A percentile compares a stretch with the other conserved stretches of the same genome.
Conservation (phyloP, 2,113 vertebrate species). For the Grantiella picta region DNA sequence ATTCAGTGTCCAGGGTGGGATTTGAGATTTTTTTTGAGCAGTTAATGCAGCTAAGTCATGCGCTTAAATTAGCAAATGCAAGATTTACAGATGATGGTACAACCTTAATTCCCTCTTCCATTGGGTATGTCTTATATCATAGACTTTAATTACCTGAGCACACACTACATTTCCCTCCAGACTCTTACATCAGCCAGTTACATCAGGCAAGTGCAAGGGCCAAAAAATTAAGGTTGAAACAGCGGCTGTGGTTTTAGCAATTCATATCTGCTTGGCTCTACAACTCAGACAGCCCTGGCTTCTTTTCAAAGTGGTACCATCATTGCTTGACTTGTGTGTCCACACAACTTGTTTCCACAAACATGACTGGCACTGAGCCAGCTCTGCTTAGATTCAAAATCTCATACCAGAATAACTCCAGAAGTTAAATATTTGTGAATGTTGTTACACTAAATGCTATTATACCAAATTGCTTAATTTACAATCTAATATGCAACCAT, state of each 20-base stretch:
- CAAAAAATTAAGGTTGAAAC: neutral
- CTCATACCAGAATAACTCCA: neutral
- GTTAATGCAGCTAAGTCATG: neutral
- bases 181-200: neutral
- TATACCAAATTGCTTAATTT: neutral
- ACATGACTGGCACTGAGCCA: neutral
- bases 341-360: neutral
- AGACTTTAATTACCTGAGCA: neutral
- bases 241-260: neutral
- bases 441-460: neutral
- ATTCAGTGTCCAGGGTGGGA: neutral
- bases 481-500: neutral
- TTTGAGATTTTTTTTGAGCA: neutral
- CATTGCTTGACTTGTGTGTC: neutral
- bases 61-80: neutral
- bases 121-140: accelerated
- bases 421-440: neutral
- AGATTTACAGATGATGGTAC: neutral
- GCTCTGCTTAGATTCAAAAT: neutral
- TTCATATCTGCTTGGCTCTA: neutral
- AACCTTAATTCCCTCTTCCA: neutral
- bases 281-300: neutral
- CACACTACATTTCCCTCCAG: neutral
- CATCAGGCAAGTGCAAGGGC: neutral
- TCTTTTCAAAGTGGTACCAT: neutral